Evolutionary conservation across 2,113 vertebrate species (phyloP), one percentile per base, ranked within the genome.

Genomic region (Siniperca knerii): DNA sequence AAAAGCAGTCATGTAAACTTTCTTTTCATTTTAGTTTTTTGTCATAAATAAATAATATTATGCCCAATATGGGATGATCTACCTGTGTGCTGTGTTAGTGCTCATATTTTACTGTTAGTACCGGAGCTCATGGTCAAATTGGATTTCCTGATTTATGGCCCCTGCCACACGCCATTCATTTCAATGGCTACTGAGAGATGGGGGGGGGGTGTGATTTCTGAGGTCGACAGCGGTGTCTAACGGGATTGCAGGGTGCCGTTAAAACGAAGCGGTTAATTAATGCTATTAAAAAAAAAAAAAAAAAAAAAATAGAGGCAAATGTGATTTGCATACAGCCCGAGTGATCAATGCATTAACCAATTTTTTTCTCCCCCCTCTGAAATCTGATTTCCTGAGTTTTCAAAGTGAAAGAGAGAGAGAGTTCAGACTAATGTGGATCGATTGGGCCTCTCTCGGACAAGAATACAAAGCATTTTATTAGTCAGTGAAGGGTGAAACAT

Each of bases 401-500:
- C 94, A 93, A 94, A 95, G 95, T 94, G 94, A 95, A 92, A 87
- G 91, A 92, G 92, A 90, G 92, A 90, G 91, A 91, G 93, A 95
- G 94, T 94, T 92, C 91, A 92, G 94, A 91, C 94, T 94, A 95
- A 96, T 94, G 95, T 91, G 84, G 95, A 96, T 96, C 93, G 95
- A 96, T 96, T 77, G 93, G 94, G 94, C 96, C 95, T 97, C 96
- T 97, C 97, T 97, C 97, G 96, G 96, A 96, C 96, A 96, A 92
- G 95, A 96, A 96, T 96, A 94, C 95, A 95, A 95, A 96, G 92
- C 92, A 86, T 97, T 97, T 97, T 97, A 97, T 98, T 97, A 98
- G 97, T 96, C 94, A 94, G 95, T 94, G 96, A 97, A 92, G 90
- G 90, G 87, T 90, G 92, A 90, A 93, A 89, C 88, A 87, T 83